Evolutionary conservation across 2,797 vertebrate species (phyloP).

Genomic region (Cyprinodon diabolis): DNA sequence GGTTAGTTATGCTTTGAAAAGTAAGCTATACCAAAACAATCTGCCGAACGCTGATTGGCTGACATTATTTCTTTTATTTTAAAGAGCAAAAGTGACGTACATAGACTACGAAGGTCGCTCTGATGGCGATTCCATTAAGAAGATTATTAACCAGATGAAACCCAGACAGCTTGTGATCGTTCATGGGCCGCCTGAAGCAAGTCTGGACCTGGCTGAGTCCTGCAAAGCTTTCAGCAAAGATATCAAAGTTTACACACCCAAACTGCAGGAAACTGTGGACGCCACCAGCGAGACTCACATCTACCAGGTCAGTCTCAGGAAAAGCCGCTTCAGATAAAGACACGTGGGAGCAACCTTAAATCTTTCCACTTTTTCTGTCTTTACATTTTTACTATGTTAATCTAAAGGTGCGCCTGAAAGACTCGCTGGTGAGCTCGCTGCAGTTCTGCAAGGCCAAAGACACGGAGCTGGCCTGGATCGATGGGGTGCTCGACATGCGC

Average conservation of each 20-base stretch:
- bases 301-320: conserved; percentile 87
- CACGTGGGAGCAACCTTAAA: no score
- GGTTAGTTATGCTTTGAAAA: conserved; percentile 78
- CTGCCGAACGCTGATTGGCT: neutral
- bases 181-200: conserved; percentile 93
- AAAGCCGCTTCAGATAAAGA: neutral
- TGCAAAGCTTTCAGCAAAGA: conserved; percentile 98
- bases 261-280: conserved; percentile 96
- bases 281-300: conserved; percentile 98
- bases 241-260: conserved; percentile 97
- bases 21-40: neutral
- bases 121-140: conserved; percentile 98
- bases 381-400: neutral
- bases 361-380: no score
- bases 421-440: conserved; percentile 97
- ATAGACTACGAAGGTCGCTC: conserved; percentile 99
- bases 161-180: conserved; percentile 95
- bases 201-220: conserved; percentile 93
- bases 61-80: neutral
- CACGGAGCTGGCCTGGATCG: conserved; percentile 96
- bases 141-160: conserved; percentile 99
- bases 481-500: conserved; percentile 96
- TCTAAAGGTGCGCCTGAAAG: conserved; percentile 94
- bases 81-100: conserved; percentile 92
- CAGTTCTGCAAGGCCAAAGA: conserved; percentile 99